phyloP scores from a whole-genome alignment of 2,797 vertebrate genomes.

The Poecilia picta region DNA sequence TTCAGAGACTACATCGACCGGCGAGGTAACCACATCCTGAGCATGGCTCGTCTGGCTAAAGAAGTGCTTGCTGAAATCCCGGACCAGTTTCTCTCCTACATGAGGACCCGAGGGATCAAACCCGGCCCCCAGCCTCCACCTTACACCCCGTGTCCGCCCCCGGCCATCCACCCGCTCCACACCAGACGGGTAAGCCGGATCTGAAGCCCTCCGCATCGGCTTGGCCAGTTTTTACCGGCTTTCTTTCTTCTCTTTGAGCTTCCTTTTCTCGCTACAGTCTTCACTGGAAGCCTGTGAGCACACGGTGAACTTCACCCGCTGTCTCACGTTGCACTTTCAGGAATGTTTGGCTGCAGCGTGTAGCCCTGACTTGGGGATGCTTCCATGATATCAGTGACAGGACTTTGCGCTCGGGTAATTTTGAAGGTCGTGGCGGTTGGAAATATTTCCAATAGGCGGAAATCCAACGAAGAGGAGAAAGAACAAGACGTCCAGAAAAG shows the following conservation, averaged over 20 bases:
- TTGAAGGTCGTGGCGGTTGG: too few relatives aligned
- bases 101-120: slow-evolving; percentile 96
- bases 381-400: slow-evolving; percentile 13
- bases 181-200: slow-evolving; percentile 90
- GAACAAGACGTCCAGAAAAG: slow-evolving; percentile 21
- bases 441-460: too few relatives aligned
- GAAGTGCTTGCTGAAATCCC: slow-evolving; percentile 97
- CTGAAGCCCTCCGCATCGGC: slow-evolving; percentile 66
- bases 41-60: slow-evolving; percentile 96
- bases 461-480: neutral
- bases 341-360: slow-evolving; percentile 20
- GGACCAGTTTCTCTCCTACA: slow-evolving; percentile 96
- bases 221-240: slow-evolving; percentile 24
- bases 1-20: slow-evolving; percentile 97
- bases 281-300: slow-evolving; percentile 60
- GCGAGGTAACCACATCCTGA: slow-evolving; percentile 93
- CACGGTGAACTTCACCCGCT: slow-evolving; percentile 19
- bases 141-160: slow-evolving; percentile 78
- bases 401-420: slow-evolving; percentile 1
- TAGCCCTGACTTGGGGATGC: slow-evolving; percentile 2
- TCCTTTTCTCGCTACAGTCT: slow-evolving; percentile 56
- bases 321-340: slow-evolving; percentile 48
- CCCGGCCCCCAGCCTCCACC: slow-evolving; percentile 89
- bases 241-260: slow-evolving; percentile 57
- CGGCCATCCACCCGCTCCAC: slow-evolving; percentile 75